phyloP scores from a whole-genome alignment of 2,797 vertebrate genomes.

The Sebastes elongatus region DNA sequence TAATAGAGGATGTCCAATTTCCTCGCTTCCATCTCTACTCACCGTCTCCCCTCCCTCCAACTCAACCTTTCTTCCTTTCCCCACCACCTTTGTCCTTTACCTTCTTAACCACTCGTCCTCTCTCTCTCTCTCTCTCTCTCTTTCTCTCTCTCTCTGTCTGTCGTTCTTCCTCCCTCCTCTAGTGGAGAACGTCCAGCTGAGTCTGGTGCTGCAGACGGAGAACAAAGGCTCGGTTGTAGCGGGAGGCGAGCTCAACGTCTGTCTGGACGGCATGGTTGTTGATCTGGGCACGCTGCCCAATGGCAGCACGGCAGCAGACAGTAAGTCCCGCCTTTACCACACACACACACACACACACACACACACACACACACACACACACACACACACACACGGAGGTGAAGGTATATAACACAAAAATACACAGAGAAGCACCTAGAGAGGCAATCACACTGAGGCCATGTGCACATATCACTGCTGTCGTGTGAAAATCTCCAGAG shows the following conservation, averaged over 20 bases:
- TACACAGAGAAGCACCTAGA: conserved; percentile 2
- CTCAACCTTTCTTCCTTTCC: background rate
- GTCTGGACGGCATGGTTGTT: conserved; percentile 94
- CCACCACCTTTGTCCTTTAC: conserved; percentile 1
- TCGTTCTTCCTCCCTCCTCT: conserved; percentile 42
- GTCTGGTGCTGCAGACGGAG: conserved; percentile 93
- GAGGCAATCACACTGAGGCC: background rate
- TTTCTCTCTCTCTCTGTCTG: background rate
- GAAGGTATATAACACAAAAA: conserved; percentile 11
- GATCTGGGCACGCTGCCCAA: conserved; percentile 92
- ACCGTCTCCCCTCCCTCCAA: background rate
- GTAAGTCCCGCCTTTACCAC: conserved; percentile 84
- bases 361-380: background rate
- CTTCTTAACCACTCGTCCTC: conserved; percentile 10
- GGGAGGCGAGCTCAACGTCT: conserved; percentile 93
- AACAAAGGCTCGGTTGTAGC: conserved; percentile 95
- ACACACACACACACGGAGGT: background rate
- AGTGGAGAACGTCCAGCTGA: conserved; percentile 97
- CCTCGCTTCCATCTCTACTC: background rate
- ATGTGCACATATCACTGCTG: background rate
- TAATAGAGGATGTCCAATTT: conserved; percentile 15
- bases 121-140: background rate
- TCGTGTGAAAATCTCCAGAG: background rate
- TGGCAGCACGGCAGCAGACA: conserved; percentile 86
- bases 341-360: background rate